Percentiles rank a stretch among this genome's conserved stretches.
Evolutionary conservation across 2,113 vertebrate genomes (phyloP).

Genomic region (Pituophis catenifer): DNA sequence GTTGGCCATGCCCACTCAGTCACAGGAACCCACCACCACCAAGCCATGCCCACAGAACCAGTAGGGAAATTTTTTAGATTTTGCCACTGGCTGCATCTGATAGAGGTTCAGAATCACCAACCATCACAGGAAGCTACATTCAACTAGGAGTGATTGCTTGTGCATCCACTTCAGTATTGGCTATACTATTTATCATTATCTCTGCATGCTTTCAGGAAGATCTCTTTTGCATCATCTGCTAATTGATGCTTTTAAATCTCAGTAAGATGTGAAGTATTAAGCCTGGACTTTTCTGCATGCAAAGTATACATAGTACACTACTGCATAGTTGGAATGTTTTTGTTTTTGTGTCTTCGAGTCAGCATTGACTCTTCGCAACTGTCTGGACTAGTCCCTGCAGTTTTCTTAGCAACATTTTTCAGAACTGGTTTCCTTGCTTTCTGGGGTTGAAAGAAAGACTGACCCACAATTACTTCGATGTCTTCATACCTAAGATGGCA

Average conservation of each 20-base stretch:
- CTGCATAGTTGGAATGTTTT: background rate
- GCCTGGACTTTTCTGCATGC: background rate
- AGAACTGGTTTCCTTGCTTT: background rate
- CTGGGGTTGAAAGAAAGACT: background rate
- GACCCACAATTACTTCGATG: background rate
- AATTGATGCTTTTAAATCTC: background rate
- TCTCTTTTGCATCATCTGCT: background rate
- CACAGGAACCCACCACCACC: too few species aligned
- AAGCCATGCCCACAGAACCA: too few species aligned
- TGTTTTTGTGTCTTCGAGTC: background rate
- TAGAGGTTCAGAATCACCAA: background rate
- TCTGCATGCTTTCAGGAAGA: background rate
- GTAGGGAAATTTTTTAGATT: too few species aligned
- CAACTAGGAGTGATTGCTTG: background rate
- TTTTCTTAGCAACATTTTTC: background rate
- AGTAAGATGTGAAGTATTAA: background rate
- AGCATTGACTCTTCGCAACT: background rate
- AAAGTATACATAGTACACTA: background rate
- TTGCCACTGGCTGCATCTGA: too few species aligned
- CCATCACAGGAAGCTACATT: background rate
- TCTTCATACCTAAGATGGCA: background rate
- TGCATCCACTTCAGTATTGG: background rate
- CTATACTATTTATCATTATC: background rate
- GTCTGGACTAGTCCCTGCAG: background rate
- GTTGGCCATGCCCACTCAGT: too few species aligned